Evolutionary conservation across 2,797 vertebrate genomes (phyloP).

Genomic region (Coracias cyanogaster): DNA sequence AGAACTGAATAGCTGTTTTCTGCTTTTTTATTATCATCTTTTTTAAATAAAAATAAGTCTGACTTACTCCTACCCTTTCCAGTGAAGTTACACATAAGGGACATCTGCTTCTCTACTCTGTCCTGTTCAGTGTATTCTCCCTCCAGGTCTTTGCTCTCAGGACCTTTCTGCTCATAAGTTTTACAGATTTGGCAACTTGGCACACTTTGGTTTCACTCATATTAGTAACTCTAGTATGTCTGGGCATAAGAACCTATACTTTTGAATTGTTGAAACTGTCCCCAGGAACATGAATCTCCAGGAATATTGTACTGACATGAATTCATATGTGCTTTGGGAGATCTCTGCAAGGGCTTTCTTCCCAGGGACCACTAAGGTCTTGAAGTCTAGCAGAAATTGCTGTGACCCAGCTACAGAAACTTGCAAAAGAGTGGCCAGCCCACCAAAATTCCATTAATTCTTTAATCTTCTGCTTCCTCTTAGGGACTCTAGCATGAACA

Average conservation of each 20-base stretch:
- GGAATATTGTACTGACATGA: not conserved
- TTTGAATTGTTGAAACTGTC: not conserved
- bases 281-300: rapidly evolving
- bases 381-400: not conserved
- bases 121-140: not conserved
- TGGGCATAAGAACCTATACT: not conserved
- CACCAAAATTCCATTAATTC: not conserved
- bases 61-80: not conserved
- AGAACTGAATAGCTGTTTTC: not conserved
- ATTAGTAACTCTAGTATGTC: not conserved
- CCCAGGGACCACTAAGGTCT: not conserved
- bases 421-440: not conserved
- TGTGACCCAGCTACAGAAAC: not conserved
- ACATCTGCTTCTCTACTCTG: not conserved
- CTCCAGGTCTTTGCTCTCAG: not conserved
- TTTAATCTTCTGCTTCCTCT: not conserved
- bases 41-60: not conserved
- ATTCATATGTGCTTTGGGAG: not conserved
- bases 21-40: not conserved
- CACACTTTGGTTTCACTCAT: not conserved
- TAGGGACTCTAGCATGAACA: not conserved
- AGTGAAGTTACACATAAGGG: not conserved
- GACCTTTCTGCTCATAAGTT: not conserved
- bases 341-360: rapidly evolving
- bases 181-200: not conserved